Conservation (phyloP, 2,113 vertebrate species). For the Camarhynchus parvulus region DNA sequence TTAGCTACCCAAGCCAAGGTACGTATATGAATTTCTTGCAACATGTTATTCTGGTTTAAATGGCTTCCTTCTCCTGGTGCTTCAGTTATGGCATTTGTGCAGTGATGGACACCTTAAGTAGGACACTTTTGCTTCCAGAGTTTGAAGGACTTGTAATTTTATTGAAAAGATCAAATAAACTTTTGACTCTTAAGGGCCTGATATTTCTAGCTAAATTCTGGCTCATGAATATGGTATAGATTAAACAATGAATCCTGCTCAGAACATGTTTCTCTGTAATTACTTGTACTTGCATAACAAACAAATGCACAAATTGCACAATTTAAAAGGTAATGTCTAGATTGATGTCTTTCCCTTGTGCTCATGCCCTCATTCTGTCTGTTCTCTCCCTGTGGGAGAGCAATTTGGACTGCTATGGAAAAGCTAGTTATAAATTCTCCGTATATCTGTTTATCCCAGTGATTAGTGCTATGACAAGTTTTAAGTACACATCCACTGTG, state of each 20-base stretch:
- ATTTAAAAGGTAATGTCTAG: not conserved
- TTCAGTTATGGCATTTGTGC: not conserved
- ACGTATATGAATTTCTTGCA: slow-evolving; percentile 55
- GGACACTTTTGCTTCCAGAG: not conserved
- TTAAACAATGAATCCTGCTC: not conserved
- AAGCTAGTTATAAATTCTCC: not conserved
- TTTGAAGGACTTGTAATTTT: not conserved
- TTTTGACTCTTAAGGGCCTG: not conserved
- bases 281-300: slow-evolving; percentile 1
- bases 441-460: not conserved
- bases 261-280: not conserved
- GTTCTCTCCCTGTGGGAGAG: not conserved
- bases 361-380: not conserved
- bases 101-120: not conserved
- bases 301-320: not conserved
- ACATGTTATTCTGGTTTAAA: not conserved
- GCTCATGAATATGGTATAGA: not conserved
- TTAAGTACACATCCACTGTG: not conserved
- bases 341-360: not conserved
- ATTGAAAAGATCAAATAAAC: not conserved
- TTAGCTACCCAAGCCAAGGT: slow-evolving; percentile 92
- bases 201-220: not conserved
- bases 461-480: not conserved
- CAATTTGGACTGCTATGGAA: not conserved
- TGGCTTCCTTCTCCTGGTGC: not conserved